Percentiles rank a stretch among this genome's conserved stretches.
These are phyloP conservation scores for Cheumatopsyche charites DNA, from an alignment of 1,140 invertebrate genomes.

Conservation along the genomic window DNA sequence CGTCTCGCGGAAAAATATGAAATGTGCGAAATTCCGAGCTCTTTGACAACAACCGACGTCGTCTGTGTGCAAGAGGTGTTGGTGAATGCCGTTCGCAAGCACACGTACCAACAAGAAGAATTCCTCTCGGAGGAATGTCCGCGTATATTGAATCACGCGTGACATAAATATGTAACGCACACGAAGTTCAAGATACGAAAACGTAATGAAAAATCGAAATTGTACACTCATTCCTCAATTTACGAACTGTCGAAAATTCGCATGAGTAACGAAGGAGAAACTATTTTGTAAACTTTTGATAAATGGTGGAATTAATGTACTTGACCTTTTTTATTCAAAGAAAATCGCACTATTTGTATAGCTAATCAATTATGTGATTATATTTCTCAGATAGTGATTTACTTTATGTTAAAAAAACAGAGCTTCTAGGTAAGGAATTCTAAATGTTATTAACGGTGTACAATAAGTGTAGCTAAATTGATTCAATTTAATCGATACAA, in stretches of 20 bases:
- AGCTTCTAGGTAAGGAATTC: too few species aligned
- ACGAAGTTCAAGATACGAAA: not conserved
- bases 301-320: not conserved
- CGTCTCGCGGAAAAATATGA: constrained; percentile 3
- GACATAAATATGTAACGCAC: constrained; percentile 15
- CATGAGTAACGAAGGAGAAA: not conserved
- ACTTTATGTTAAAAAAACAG: too few species aligned
- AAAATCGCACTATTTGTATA: too few species aligned
- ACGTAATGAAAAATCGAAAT: too few species aligned
- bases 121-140: not conserved
- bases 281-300: not conserved
- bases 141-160: constrained; percentile 18
- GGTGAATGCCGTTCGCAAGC: not conserved
- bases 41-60: constrained; percentile 1
- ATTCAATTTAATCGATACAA: too few species aligned
- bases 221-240: too few species aligned
- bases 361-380: too few species aligned
- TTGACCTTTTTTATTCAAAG: not conserved
- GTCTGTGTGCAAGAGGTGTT: not conserved
- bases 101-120: not conserved
- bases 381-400: too few species aligned
- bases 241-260: too few species aligned
- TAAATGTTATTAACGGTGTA: too few species aligned
- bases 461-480: too few species aligned
- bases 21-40: constrained; percentile 10